Conservation (phyloP, 2,888 invertebrate genomes). For the Drosophila rubida region DNA sequence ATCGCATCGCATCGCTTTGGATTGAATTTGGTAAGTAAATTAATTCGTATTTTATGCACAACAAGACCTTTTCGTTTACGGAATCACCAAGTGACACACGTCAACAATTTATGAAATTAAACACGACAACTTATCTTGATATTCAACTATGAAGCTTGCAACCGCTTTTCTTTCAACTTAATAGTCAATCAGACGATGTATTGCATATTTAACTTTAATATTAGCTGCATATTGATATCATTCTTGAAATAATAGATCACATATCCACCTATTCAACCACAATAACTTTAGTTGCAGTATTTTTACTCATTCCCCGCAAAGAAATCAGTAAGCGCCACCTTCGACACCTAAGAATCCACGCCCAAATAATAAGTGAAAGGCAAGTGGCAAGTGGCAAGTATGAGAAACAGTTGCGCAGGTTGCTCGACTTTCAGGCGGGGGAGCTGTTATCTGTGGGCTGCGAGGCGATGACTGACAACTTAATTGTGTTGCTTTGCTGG, state of each 20-base stretch:
- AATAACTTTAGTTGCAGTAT: too few species aligned
- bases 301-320: not conserved
- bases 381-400: not conserved
- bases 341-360: slow-evolving; percentile 2
- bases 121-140: not conserved
- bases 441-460: not conserved
- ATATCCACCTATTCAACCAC: too few species aligned
- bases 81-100: not conserved
- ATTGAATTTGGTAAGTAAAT: not conserved
- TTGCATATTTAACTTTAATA: too few species aligned
- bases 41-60: not conserved
- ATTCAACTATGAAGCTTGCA: not conserved
- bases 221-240: too few species aligned
- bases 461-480: slow-evolving; percentile 70
- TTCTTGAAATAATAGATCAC: too few species aligned
- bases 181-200: too few species aligned
- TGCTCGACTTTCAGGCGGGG: slow-evolving; percentile 4
- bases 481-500: slow-evolving; percentile 63
- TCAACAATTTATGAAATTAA: not conserved
- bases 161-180: too few species aligned
- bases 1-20: slow-evolving; percentile 4
- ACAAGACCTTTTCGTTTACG: slow-evolving; percentile 1
- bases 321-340: not conserved
- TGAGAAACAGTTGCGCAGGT: not conserved
- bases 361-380: slow-evolving; percentile 14